Evolutionary conservation across 2,113 vertebrate genomes (phyloP).

Genomic region (Gambusia affinis): DNA sequence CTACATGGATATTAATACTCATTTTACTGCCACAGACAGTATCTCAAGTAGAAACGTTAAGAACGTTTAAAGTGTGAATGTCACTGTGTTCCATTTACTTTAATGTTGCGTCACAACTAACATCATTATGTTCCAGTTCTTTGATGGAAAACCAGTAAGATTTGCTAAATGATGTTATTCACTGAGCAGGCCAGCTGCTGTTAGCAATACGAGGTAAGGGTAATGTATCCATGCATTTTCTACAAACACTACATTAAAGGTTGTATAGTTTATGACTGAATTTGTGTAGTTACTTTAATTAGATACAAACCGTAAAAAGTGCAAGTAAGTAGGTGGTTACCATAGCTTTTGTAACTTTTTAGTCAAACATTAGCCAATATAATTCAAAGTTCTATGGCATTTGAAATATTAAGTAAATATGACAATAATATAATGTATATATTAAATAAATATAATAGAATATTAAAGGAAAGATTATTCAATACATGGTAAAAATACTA

Average conservation of each 20-base stretch:
- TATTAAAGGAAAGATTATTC: background rate
- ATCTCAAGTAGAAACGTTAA: background rate
- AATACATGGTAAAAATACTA: background rate
- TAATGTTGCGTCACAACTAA: background rate
- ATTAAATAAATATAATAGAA: background rate
- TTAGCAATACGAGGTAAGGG: too few relatives aligned
- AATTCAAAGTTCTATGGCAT: too few relatives aligned
- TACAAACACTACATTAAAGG: background rate
- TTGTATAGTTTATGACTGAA: background rate
- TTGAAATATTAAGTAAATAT: too few relatives aligned
- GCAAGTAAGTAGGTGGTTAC: background rate
- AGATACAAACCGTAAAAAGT: background rate
- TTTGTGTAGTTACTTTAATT: background rate
- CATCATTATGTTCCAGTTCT: too few relatives aligned
- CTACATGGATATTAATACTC: too few relatives aligned
- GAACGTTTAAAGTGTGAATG: background rate
- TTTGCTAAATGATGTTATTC: too few relatives aligned
- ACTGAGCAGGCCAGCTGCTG: too few relatives aligned
- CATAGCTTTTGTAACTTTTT: background rate
- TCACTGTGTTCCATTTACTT: background rate
- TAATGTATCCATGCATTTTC: too few relatives aligned
- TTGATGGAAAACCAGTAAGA: too few relatives aligned
- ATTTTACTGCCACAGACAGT: too few relatives aligned
- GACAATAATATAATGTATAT: background rate
- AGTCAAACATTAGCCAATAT: background rate